Evolutionary conservation across 2,113 vertebrate genomes (phyloP), one percentile per base, ranked within the genome.

Genomic region (Atrichornis clamosus): DNA sequence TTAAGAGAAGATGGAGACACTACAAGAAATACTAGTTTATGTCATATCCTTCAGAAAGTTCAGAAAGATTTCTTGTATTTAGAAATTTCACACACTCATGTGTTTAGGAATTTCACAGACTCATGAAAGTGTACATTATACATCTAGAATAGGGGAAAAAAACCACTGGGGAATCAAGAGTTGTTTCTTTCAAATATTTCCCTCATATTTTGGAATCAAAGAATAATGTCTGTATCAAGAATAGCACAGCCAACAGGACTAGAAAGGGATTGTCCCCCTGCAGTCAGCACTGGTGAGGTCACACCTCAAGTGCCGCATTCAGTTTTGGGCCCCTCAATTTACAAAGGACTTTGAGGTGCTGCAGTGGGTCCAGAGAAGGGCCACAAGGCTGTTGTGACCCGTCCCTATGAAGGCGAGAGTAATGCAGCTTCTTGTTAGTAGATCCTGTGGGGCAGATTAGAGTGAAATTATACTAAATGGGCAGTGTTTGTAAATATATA

Each of bases 341-440:
- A 20, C 14, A 65, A 64, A 67, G 19, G 15, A 23, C 33, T 20
- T 5, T 58, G 50, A 73, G 26, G 44, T 15, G 5, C 2, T 0
- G 4, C 12, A 58, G 22, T 22, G 10, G 7, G 22, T 33, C 35
- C 59, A 65, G 11, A 18, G 20, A 58, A 73, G 20, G 12, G 9
- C 9, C 22, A 41, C 42, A 27, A 80, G 76, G 32, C 11, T 42
- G 8, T 20, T 30, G 42, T 20, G 24, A 11, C 10, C 13, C 0
- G 0, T 4, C 35, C 4, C 30, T 3, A 20, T 0, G 1, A 47
- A 42, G 16, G 13, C 2, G 1, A 49, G 35, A 8, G 60, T 41
- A 41, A 75, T 4, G 5, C 24, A 56, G 9, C 24, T 11, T 67
- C 35, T 58, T 9, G 10, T n/a, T 49, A 24, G 49, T 24, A 30